Base-by-base conservation (phyloP, 2,888 invertebrate genomes). In the Drosophila prostipennis region DNA sequence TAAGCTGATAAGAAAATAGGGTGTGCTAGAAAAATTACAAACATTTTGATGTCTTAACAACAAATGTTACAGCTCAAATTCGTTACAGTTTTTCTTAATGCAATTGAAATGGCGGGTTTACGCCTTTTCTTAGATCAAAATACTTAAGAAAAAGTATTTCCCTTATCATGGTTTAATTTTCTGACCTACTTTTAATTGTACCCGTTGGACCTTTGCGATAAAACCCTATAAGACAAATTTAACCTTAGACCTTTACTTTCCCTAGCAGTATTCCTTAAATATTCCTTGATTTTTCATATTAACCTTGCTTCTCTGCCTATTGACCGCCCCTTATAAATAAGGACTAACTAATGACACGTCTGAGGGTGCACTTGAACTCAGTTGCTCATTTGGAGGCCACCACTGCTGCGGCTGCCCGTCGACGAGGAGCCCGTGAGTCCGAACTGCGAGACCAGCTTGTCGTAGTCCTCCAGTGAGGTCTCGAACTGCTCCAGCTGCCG, bases 401-500 rank as follows among this genome's bases (percentile, higher is more conserved):
- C 90, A 54, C 90, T 90, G 58, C 90, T 91, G 56, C 91, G 87
- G 71, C 91, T 91, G 45, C 90, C 90, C 34, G 89, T 91, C 6
- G 91, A 91, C 0, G 91, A 90, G 36, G 90, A 89, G 51, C 86
- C 87, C 34, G 89, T 79, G 46, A 82, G 76, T 19, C 87, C 86
- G 8, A 92, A 86, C 49, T 92, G 92, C 34, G 91, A 91, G 10
- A 92, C 92, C 23, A 92, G 87, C 57, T 90, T 89, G 63, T 92
- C 92, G 68, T 92, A 92, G 74, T 92, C 91, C 54, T 90, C 89
- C 19, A 92, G 79, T 26, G 92, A 92, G 11, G 91, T 92, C 76
- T 92, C 92, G 71, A 92, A 92, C 72, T 91, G 84, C 71, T 92
- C 92, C 77, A 92, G 68, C 61, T 92, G 92, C 56, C 90, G 87